These are phyloP conservation scores for Drosophila helvetica DNA, from an alignment of 2,888 invertebrate genomes.

Conservation along the genomic window DNA sequence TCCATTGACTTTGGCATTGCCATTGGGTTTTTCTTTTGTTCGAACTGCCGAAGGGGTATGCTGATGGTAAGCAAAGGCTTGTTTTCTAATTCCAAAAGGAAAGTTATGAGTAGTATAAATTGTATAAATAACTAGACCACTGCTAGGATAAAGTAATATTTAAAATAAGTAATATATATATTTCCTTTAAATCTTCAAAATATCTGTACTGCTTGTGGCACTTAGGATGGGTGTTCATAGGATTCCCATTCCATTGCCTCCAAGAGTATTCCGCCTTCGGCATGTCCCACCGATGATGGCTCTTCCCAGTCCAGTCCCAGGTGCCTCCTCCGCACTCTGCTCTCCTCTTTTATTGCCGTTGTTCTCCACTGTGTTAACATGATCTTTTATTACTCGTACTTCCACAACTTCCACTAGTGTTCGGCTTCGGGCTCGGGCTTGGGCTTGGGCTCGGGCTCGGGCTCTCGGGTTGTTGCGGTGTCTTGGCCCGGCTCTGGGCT, in stretches of 20 bases:
- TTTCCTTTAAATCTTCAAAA: no score
- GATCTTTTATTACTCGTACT: slow-evolving; percentile 78
- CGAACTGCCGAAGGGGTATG: slow-evolving; percentile 20
- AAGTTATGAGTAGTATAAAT: no score
- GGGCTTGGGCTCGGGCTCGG: slow-evolving; percentile 14
- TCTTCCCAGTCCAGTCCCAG: neutral
- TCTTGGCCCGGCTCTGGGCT: slow-evolving; percentile 4
- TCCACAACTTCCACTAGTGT: slow-evolving; percentile 27
- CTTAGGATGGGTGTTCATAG: neutral
- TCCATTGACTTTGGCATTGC: slow-evolving; percentile 64
- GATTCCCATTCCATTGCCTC: no score
- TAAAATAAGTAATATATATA: no score
- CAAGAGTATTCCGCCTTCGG: slow-evolving; percentile 1
- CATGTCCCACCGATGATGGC: neutral
- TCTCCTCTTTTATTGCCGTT: slow-evolving; percentile 49
- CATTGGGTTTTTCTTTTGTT: slow-evolving; percentile 38
- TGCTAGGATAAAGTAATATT: no score
- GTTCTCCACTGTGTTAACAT: slow-evolving; percentile 76
- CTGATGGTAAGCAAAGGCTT: neutral
- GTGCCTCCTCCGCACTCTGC: slow-evolving; percentile 7
- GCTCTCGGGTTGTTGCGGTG: slow-evolving; percentile 17
- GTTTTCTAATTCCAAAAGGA: neutral
- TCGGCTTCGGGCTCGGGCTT: neutral
- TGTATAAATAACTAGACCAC: no score
- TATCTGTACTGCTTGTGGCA: neutral